Percentiles rank a stretch among this genome's conserved stretches.
Evolutionary conservation across 2,797 vertebrate species (phyloP).

Genomic region (Erithacus rubecula): DNA sequence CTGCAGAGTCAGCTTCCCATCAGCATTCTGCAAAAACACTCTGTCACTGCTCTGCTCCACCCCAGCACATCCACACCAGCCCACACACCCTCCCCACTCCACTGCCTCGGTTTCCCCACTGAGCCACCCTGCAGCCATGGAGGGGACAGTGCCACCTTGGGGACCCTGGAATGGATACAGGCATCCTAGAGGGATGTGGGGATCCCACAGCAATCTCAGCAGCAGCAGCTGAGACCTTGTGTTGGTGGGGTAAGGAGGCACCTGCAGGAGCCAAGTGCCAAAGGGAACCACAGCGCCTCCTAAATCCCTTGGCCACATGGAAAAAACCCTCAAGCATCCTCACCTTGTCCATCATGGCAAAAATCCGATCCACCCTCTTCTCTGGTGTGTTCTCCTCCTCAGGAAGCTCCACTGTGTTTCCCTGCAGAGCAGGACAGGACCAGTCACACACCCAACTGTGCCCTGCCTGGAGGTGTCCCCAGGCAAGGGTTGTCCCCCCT

Average conservation of each 20-base stretch:
- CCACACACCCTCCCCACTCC: fast-evolving
- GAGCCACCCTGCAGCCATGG: neutral
- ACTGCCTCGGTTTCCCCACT: fast-evolving
- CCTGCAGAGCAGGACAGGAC: constrained; percentile 69
- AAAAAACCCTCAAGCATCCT: neutral
- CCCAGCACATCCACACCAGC: neutral
- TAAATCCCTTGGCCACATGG: neutral
- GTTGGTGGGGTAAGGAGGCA: neutral
- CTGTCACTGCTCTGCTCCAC: fast-evolving
- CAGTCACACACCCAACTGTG: fast-evolving
- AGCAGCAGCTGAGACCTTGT: neutral
- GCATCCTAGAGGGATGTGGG: fast-evolving
- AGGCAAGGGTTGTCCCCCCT: fast-evolving
- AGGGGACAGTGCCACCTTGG: neutral
- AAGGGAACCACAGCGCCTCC: neutral
- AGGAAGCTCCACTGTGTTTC: constrained; percentile 96
- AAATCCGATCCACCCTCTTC: constrained; percentile 97
- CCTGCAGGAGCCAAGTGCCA: neutral
- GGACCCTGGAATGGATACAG: neutral
- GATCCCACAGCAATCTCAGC: neutral
- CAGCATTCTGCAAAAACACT: constrained; percentile 85
- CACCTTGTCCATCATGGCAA: constrained; percentile 99
- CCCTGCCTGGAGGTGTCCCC: neutral
- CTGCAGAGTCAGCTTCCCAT: constrained; percentile 96
- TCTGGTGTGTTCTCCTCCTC: constrained; percentile 99